phyloP scores from a whole-genome alignment of 2,113 vertebrate species.

The Anthoscopus minutus region DNA sequence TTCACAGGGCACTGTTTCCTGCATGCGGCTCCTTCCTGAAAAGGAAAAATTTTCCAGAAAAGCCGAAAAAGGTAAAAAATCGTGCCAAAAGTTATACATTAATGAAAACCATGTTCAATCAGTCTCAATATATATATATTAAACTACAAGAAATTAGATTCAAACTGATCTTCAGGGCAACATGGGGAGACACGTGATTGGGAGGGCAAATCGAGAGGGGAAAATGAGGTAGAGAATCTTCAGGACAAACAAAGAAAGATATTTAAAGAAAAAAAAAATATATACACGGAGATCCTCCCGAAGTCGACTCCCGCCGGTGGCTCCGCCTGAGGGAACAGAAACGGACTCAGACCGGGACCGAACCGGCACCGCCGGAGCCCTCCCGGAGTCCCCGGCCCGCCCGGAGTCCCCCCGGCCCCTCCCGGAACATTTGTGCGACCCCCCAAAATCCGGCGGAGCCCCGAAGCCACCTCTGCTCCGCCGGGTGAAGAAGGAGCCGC shows the following conservation, averaged over 20 bases:
- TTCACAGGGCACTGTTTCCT: fast-evolving
- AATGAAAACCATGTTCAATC: fast-evolving
- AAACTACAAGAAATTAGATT: not conserved
- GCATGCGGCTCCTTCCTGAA: fast-evolving
- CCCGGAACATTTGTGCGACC: not conserved
- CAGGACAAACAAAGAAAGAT: fast-evolving
- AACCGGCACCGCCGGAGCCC: no score
- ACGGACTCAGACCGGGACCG: not conserved
- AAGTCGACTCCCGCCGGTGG: not conserved
- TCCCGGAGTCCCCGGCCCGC: not conserved
- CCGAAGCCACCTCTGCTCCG: not conserved
- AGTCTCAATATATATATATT: fast-evolving
- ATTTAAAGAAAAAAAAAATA: not conserved
- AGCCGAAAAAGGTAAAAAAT: fast-evolving
- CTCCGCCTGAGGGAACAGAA: not conserved
- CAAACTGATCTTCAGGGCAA: no score
- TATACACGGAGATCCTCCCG: fast-evolving
- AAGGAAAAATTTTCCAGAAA: fast-evolving
- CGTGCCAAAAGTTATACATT: fast-evolving
- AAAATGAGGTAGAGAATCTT: fast-evolving
- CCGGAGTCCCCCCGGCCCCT: not conserved
- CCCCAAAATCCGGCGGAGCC: not conserved
- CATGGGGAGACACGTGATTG: not conserved
- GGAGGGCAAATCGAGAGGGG: not conserved
- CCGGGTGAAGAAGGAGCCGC: not conserved